Evolutionary conservation across 2,888 invertebrate species (phyloP).

Genomic region (Glyphotaelius pellucidus): DNA sequence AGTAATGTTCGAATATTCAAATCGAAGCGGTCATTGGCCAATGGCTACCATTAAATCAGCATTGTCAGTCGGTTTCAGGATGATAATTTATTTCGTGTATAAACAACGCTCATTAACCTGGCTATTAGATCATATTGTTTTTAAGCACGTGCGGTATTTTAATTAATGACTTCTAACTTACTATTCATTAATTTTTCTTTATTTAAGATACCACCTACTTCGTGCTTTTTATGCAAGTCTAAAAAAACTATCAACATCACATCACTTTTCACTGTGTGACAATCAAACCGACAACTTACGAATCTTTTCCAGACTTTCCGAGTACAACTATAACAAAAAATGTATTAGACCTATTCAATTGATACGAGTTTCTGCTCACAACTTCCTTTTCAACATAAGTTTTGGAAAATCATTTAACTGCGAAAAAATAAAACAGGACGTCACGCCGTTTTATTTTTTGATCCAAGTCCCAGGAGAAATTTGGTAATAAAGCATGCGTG

Average conservation of each 20-base stretch:
- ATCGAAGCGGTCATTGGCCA: not conserved
- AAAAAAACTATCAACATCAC: not conserved
- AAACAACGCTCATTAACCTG: not conserved
- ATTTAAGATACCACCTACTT: not conserved
- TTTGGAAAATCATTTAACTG: not conserved
- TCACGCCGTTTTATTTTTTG: not conserved
- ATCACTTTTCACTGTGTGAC: not conserved
- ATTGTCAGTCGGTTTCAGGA: not conserved
- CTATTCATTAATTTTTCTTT: not conserved
- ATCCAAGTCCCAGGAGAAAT: too few species aligned
- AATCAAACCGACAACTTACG: too few species aligned
- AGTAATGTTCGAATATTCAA: not conserved
- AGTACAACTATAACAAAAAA: not conserved
- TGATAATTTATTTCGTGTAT: not conserved
- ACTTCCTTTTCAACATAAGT: not conserved
- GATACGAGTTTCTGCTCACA: not conserved
- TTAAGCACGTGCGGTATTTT: not conserved
- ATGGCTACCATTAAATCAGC: not conserved
- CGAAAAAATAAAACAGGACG: too few species aligned
- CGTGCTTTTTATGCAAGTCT: not conserved
- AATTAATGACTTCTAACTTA: not conserved
- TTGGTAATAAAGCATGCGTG: too few species aligned
- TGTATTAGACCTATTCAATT: not conserved
- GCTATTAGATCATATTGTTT: not conserved
- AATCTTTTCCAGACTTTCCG: not conserved